These are phyloP conservation scores for Bursaphelenchus mucronatus DNA, from an alignment of 1,140 invertebrate genomes.

Conservation along the genomic window DNA sequence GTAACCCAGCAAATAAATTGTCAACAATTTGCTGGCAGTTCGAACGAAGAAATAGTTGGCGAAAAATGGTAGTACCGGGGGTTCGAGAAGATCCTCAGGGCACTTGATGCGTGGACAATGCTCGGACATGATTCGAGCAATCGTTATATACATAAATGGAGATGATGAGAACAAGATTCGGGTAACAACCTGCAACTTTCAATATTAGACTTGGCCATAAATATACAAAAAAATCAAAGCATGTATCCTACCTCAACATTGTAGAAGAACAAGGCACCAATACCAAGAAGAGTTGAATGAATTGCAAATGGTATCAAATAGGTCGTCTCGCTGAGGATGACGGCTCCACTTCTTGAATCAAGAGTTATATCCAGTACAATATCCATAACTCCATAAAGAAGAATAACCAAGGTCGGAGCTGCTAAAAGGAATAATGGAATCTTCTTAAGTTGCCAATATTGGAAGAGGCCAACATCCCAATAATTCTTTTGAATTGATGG, in stretches of 20 bases:
- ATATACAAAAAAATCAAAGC: background rate
- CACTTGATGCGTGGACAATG: conserved; percentile 40
- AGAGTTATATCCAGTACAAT: conserved; percentile 3
- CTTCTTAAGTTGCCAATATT: conserved; percentile 43
- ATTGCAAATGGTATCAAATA: conserved; percentile 41
- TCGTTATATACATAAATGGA: conserved; percentile 43
- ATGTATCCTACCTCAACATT: conserved; percentile 33
- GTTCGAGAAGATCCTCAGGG: conserved; percentile 41
- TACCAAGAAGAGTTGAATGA: conserved; percentile 34
- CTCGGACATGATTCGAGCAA: conserved; percentile 39
- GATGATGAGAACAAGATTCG: conserved; percentile 43
- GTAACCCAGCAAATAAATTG: conserved; percentile 41
- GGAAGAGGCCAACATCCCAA: conserved; percentile 47
- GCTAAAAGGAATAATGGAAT: conserved; percentile 44
- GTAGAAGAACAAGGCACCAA: conserved; percentile 40
- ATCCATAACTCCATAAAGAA: conserved; percentile 36
- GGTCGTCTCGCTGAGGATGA: conserved; percentile 31
- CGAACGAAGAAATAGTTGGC: conserved; percentile 38
- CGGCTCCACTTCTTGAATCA: conserved; percentile 8
- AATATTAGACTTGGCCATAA: background rate
- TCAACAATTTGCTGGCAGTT: conserved; percentile 31
- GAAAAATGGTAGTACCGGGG: conserved; percentile 41
- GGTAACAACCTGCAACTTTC: conserved; percentile 18
- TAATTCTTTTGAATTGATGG: conserved; percentile 43
- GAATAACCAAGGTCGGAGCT: conserved; percentile 34